Evolutionary conservation across 2,888 invertebrate species (phyloP).

Genomic region (Suillia variegata): DNA sequence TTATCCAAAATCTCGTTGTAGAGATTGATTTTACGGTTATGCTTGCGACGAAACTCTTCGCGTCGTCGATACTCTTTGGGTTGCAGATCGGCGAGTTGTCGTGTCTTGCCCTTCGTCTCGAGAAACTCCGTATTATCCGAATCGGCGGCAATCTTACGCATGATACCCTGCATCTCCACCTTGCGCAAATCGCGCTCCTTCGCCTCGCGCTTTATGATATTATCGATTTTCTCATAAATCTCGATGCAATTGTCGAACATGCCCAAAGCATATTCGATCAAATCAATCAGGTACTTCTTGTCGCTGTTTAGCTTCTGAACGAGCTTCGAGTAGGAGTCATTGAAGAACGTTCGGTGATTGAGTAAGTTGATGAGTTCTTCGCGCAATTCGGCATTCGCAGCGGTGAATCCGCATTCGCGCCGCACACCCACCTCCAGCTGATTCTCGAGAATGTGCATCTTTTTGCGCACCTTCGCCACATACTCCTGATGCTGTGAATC

Average conservation of each 20-base stretch:
- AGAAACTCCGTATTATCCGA: slow-evolving; percentile 49
- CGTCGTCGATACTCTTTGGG: slow-evolving; percentile 56
- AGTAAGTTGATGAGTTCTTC: slow-evolving; percentile 51
- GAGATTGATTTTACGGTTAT: slow-evolving; percentile 50
- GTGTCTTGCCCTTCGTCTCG: slow-evolving; percentile 45
- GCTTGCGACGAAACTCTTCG: slow-evolving; percentile 47
- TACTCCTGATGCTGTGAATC: slow-evolving; percentile 54
- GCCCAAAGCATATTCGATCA: slow-evolving; percentile 55
- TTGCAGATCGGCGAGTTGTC: slow-evolving; percentile 50
- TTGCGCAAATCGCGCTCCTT: slow-evolving; percentile 50
- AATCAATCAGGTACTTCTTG: slow-evolving; percentile 56
- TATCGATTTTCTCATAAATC: slow-evolving; percentile 54
- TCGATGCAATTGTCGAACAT: slow-evolving; percentile 57
- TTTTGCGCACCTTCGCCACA: slow-evolving; percentile 45
- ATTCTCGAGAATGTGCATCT: slow-evolving; percentile 52
- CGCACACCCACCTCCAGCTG: slow-evolving; percentile 53
- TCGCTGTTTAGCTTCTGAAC: slow-evolving; percentile 54
- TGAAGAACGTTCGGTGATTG: slow-evolving; percentile 52
- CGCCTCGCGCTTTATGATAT: slow-evolving; percentile 43
- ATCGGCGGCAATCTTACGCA: slow-evolving; percentile 52
- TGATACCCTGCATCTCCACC: slow-evolving; percentile 54
- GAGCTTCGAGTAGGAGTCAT: slow-evolving; percentile 54
- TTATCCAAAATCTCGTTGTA: slow-evolving; percentile 54
- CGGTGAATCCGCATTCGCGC: slow-evolving; percentile 53
- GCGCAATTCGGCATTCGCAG: slow-evolving; percentile 47